These are phyloP conservation scores for Lacanobia wlatinum DNA, from an alignment of 2,888 invertebrate genomes.

Conservation along the genomic window DNA sequence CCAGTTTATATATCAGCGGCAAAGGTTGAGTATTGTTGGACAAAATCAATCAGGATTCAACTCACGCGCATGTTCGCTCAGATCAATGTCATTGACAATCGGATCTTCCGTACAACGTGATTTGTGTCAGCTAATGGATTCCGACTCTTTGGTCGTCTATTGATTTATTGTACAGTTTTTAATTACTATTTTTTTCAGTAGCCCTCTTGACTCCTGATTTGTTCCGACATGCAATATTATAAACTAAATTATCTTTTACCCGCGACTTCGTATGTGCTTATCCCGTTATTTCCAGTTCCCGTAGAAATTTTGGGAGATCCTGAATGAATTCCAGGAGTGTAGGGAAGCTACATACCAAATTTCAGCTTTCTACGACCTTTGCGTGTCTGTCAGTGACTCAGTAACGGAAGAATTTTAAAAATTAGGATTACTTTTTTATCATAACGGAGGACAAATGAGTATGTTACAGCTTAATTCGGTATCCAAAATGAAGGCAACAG, in stretches of 20 bases:
- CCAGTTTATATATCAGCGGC: not conserved
- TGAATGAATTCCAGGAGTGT: no score
- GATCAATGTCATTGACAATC: constrained; percentile 75
- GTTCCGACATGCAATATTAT: not conserved
- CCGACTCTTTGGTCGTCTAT: not conserved
- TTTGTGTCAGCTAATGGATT: constrained; percentile 53
- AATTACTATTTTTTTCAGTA: not conserved
- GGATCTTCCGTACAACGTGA: constrained; percentile 77
- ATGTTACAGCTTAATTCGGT: not conserved
- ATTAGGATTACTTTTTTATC: no score
- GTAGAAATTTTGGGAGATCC: no score
- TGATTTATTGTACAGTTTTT: not conserved
- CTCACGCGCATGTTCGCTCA: constrained; percentile 63
- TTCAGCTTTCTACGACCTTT: no score
- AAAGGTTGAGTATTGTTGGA: constrained; percentile 28
- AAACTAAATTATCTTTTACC: no score
- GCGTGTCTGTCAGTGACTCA: no score
- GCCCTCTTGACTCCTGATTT: not conserved
- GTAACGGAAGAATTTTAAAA: no score
- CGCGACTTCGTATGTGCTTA: no score
- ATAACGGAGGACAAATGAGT: no score
- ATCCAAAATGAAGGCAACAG: not conserved
- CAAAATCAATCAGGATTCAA: constrained; percentile 55
- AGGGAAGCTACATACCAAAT: no score
- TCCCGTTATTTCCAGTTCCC: no score